Conservation (phyloP, 2,113 vertebrate genomes). For the Protobothrops mucrosquamatus region DNA sequence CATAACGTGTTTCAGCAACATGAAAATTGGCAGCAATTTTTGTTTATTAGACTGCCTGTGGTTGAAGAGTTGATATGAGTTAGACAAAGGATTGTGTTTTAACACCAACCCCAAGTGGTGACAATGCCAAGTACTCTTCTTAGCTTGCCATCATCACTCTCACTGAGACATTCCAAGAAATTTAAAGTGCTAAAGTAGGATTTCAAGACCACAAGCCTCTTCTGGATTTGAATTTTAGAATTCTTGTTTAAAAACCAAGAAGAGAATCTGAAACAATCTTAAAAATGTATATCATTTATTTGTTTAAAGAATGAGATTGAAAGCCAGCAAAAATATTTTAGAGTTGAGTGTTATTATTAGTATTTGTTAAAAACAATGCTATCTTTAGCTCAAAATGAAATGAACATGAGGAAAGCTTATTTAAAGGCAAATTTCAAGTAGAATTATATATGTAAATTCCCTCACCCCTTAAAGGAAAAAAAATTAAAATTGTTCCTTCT, state of each 20-base stretch:
- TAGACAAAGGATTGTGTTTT: constrained; percentile 58
- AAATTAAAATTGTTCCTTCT: not conserved
- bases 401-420: constrained; percentile 16
- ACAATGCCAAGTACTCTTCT: constrained; percentile 62
- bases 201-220: constrained; percentile 61
- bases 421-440: constrained; percentile 56
- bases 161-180: constrained; percentile 63
- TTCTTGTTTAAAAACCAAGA: constrained; percentile 53
- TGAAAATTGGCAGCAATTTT: constrained; percentile 59
- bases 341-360: constrained; percentile 26
- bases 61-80: constrained; percentile 54
- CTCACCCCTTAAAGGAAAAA: constrained; percentile 6
- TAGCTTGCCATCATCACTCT: constrained; percentile 68
- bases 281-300: constrained; percentile 57
- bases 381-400: constrained; percentile 6
- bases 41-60: constrained; percentile 61
- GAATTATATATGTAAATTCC: constrained; percentile 52
- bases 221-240: constrained; percentile 50
- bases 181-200: constrained; percentile 65
- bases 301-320: constrained; percentile 52
- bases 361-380: constrained; percentile 48
- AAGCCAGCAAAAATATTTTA: constrained; percentile 42
- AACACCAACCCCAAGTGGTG: constrained; percentile 63
- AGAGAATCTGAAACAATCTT: constrained; percentile 32
- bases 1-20: constrained; percentile 45